These are phyloP conservation scores for Dasysyrphus albostriatus DNA, from an alignment of 2,888 invertebrate species.

Conservation along the genomic window DNA sequence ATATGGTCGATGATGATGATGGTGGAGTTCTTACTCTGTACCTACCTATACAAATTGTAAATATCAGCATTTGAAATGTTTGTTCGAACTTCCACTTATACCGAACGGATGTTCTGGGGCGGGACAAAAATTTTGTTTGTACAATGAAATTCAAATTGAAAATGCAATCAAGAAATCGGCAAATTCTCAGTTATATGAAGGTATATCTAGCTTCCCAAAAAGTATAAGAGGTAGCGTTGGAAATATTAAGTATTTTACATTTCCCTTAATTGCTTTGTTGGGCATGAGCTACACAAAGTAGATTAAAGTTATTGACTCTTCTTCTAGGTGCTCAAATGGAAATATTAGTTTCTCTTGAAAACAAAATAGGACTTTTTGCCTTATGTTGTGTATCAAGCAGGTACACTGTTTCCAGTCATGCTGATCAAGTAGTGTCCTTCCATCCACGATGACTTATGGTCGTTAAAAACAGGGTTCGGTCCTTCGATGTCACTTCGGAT, in stretches of 20 bases:
- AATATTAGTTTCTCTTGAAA: too few species aligned
- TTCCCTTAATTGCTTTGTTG: too few species aligned
- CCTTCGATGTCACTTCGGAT: too few species aligned
- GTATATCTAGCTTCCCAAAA: not conserved
- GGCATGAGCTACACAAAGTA: too few species aligned
- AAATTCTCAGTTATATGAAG: not conserved
- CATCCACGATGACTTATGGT: too few species aligned
- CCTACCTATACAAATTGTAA: conserved; percentile 6
- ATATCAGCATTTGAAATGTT: conserved; percentile 30
- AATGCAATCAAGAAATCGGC: conserved; percentile 56
- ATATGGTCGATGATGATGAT: conserved; percentile 5
- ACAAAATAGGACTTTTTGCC: too few species aligned
- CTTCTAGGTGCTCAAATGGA: too few species aligned
- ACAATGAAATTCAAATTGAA: conserved; percentile 62
- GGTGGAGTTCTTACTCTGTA: not conserved
- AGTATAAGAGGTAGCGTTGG: not conserved
- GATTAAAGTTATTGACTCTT: too few species aligned
- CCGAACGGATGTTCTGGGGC: not conserved
- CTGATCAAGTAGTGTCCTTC: too few species aligned
- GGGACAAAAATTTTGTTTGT: conserved; percentile 4
- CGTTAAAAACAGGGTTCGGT: too few species aligned
- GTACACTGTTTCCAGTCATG: too few species aligned
- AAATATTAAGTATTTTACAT: not conserved
- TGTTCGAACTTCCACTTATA: conserved; percentile 11
- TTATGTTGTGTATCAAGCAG: too few species aligned